Conservation (phyloP, 37 sponge, comb jelly and placozoan genomes). For the Spongia lamella region DNA sequence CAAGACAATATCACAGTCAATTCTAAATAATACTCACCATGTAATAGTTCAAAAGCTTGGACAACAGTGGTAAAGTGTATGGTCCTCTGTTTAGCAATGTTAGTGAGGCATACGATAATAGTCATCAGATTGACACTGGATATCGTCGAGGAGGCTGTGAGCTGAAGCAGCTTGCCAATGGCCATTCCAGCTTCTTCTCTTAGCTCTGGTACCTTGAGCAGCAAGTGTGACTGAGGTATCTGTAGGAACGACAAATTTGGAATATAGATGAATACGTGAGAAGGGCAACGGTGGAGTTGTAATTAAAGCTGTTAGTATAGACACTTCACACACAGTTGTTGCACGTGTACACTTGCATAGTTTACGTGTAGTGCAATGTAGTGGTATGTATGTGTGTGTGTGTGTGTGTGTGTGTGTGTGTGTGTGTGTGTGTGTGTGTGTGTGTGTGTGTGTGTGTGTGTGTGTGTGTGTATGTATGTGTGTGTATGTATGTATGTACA, state of each 20-base stretch:
- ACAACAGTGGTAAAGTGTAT: constrained; percentile 62
- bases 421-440: too few relatives aligned
- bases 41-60: constrained; percentile 72
- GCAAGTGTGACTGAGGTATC: constrained; percentile 51
- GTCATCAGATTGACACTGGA: constrained; percentile 92
- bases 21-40: constrained; percentile 49
- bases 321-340: too few relatives aligned
- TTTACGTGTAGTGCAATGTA: too few relatives aligned
- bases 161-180: constrained; percentile 49
- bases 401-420: too few relatives aligned
- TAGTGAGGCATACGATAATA: constrained; percentile 67
- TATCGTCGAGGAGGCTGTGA: constrained; percentile 50
- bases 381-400: too few relatives aligned
- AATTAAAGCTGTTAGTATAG: too few relatives aligned
- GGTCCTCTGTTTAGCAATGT: constrained; percentile 76
- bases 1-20: background rate
- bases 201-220: constrained; percentile 53
- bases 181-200: constrained; percentile 68
- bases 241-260: constrained; percentile 18
- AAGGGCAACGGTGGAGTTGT: too few relatives aligned
- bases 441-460: too few relatives aligned
- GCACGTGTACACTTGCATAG: too few relatives aligned
- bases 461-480: too few relatives aligned
- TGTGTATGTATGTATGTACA: too few relatives aligned
- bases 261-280: too few relatives aligned